Base-by-base conservation (phyloP, 2,113 vertebrate species). In the Pelecanus crispus region DNA sequence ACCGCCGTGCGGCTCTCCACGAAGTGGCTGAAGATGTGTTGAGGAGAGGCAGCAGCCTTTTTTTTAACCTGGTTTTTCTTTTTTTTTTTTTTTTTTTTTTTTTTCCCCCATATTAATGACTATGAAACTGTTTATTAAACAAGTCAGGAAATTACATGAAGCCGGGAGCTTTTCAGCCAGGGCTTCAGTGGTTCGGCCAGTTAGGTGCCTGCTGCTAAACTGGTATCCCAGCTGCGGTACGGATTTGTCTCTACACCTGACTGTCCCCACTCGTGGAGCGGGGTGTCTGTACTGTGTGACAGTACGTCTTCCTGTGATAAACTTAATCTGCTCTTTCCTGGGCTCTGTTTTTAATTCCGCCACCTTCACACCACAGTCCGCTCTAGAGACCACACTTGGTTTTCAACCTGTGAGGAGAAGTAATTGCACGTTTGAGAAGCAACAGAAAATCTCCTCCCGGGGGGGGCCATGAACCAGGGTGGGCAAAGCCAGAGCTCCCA, bases 51-150 rank as follows among this genome's bases (percentile, higher is more conserved):
- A 90, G 14, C 58, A 68, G 62, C 62, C 38, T 67, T 68, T 42
- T 52, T 11, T 53, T 16, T 52, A 8, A 26, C 7, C 26, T 16
- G 28, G 29, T 34, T 34, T 22, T 61, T 13, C 5, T 5, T 20
- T 31, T 29, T 53, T 26, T 52, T 26, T 49, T 24, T 24, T 50
- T 25, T 52, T 15, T 28, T 52, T 32, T 32, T 13, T 55, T 15
- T 12, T 4, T 19, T 31, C 40, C 17, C 49, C 49, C 20, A 15
- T 59, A 40, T 66, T 90, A 82, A 93, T 93, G 71, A 62, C 88
- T 72, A 1, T 66, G 72, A 78, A 95, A 78, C 94, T 28, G 9
- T 83, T 93, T 55, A 86, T 94, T 89, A 89, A 77, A 77, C 49
- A 55, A 71, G 72, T 40, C 73, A 81, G 75, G 71, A 93, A 87